Conservation (phyloP, 2,888 invertebrate genomes). For the Leptinotarsa rubiginosa region DNA sequence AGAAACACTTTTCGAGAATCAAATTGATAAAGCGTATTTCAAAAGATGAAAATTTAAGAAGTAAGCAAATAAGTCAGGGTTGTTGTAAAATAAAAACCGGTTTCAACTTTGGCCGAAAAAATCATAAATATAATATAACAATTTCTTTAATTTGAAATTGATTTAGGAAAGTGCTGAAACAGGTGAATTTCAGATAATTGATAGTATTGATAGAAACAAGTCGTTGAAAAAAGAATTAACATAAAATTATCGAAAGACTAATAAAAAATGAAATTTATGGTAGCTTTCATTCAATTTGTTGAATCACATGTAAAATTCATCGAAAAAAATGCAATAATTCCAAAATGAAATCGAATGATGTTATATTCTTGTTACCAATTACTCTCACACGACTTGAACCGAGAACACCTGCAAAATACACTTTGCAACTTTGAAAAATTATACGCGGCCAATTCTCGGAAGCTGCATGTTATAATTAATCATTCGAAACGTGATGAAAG, state of each 20-base stretch:
- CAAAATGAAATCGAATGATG: neutral
- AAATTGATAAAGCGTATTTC: too few species aligned
- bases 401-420: conserved; percentile 8
- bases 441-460: conserved; percentile 5
- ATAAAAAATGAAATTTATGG: neutral
- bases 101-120: too few species aligned
- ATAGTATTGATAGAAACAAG: too few species aligned
- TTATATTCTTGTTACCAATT: neutral
- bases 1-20: too few species aligned
- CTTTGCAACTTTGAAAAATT: conserved; percentile 14
- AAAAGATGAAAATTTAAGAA: too few species aligned
- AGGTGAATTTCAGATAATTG: too few species aligned
- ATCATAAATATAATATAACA: too few species aligned
- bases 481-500: conserved; percentile 17
- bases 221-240: neutral
- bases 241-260: neutral
- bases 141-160: too few species aligned
- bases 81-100: too few species aligned
- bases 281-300: neutral
- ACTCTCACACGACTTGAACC: neutral
- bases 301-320: neutral
- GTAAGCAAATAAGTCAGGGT: too few species aligned
- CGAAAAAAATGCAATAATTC: neutral
- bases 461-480: conserved; percentile 17
- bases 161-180: too few species aligned